phyloP scores from a whole-genome alignment of 2,113 vertebrate genomes.

The Dipodomys stephensi region DNA sequence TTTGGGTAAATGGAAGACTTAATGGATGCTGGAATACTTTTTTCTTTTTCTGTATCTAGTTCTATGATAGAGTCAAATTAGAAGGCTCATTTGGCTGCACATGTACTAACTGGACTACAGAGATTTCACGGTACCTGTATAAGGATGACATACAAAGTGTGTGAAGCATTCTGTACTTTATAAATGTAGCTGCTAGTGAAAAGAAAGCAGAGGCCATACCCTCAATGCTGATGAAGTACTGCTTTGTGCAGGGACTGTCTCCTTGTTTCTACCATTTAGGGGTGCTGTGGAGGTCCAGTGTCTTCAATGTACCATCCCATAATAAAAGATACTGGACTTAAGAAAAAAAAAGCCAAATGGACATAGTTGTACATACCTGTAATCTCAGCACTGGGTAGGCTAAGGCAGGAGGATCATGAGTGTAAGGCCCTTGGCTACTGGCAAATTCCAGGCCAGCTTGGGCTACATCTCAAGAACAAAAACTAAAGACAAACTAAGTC shows the following conservation, averaged over 20 bases:
- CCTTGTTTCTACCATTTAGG: not conserved
- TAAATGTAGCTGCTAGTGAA: slow-evolving; percentile 87
- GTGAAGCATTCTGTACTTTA: not conserved
- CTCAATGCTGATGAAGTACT: slow-evolving; percentile 76
- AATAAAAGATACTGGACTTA: not conserved
- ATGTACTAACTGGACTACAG: not conserved
- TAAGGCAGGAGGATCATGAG: no score
- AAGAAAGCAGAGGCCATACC: slow-evolving; percentile 88
- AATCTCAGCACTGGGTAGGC: no score
- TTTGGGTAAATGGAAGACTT: no score
- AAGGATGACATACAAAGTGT: not conserved
- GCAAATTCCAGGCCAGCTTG: not conserved
- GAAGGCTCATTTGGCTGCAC: not conserved
- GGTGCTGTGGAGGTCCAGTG: not conserved
- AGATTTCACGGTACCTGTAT: not conserved
- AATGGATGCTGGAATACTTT: no score
- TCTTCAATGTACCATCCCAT: not conserved
- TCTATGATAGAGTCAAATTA: not conserved
- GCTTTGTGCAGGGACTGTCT: slow-evolving; percentile 85
- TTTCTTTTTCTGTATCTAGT: not conserved
- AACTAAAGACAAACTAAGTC: not conserved
- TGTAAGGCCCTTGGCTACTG: no score
- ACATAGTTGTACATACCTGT: no score
- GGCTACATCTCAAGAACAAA: not conserved
- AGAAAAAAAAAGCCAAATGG: no score